Conservation (phyloP, 2,113 vertebrate genomes). For the Indicator maculatus region DNA sequence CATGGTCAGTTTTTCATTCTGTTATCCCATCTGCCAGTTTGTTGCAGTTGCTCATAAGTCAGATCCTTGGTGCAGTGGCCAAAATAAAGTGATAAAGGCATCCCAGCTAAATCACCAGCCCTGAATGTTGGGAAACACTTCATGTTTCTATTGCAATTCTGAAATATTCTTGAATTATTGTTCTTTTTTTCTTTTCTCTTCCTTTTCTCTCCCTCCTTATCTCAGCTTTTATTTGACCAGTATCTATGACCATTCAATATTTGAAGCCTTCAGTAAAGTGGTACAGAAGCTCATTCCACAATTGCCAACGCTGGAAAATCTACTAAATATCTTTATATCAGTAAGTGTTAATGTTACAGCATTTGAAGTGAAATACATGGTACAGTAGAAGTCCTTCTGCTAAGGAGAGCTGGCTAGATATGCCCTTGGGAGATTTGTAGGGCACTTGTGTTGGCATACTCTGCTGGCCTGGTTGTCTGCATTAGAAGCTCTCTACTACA, state of each 20-base stretch:
- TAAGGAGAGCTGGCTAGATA: neutral
- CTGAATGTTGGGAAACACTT: neutral
- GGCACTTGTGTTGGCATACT: neutral
- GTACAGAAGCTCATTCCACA: conserved; percentile 99
- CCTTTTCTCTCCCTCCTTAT: neutral
- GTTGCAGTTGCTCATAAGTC: neutral
- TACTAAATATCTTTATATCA: conserved; percentile 99
- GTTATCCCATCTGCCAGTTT: neutral
- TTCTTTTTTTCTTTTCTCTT: neutral
- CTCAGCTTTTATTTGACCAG: conserved; percentile 98
- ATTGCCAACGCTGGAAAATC: conserved; percentile 96
- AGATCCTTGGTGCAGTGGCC: neutral
- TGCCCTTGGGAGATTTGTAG: neutral
- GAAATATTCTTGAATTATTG: neutral
- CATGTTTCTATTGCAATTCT: neutral
- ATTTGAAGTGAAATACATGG: neutral
- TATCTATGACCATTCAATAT: conserved; percentile 99
- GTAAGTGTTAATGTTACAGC: conserved; percentile 78
- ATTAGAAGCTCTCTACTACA: neutral
- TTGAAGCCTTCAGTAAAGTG: conserved; percentile 99
- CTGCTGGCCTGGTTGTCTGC: neutral
- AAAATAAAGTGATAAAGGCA: neutral
- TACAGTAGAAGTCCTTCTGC: neutral
- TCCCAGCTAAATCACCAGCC: neutral
- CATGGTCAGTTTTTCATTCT: neutral